Conservation (phyloP, 1,140 invertebrate species). For the Ceratitis capitata region DNA sequence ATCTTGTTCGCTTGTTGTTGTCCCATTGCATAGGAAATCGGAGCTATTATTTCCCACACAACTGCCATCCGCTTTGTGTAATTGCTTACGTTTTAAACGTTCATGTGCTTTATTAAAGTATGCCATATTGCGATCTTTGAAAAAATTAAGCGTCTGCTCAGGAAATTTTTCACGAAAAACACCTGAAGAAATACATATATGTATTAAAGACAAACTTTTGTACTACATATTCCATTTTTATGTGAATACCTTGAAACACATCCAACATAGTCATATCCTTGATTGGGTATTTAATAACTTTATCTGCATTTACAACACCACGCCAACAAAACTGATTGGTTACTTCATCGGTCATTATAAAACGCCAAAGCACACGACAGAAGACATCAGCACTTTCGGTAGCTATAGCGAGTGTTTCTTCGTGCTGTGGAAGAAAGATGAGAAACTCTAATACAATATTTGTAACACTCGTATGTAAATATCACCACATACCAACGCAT, state of each 20-base stretch:
- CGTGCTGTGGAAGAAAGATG: background rate
- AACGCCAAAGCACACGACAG: background rate
- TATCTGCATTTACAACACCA: background rate
- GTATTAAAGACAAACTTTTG: background rate
- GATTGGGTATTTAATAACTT: constrained; percentile 37
- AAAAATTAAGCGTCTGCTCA: background rate
- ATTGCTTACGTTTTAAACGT: constrained; percentile 19
- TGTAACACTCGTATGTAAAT: background rate
- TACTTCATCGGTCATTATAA: constrained; percentile 38
- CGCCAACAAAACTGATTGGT: constrained; percentile 30
- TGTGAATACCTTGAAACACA: constrained; percentile 6
- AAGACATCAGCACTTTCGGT: background rate
- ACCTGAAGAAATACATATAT: background rate
- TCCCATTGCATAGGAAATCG: background rate
- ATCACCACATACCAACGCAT: background rate
- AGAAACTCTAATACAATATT: background rate
- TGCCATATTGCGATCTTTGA: constrained; percentile 17
- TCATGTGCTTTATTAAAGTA: constrained; percentile 31
- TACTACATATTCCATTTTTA: background rate
- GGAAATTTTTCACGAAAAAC: constrained; percentile 29
- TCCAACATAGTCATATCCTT: constrained; percentile 38
- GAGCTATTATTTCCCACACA: background rate
- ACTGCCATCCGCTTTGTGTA: background rate
- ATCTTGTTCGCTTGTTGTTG: background rate
- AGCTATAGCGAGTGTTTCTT: constrained; percentile 5